phyloP scores from a whole-genome alignment of 2,113 vertebrate genomes.

The Kryptolebias marmoratus region DNA sequence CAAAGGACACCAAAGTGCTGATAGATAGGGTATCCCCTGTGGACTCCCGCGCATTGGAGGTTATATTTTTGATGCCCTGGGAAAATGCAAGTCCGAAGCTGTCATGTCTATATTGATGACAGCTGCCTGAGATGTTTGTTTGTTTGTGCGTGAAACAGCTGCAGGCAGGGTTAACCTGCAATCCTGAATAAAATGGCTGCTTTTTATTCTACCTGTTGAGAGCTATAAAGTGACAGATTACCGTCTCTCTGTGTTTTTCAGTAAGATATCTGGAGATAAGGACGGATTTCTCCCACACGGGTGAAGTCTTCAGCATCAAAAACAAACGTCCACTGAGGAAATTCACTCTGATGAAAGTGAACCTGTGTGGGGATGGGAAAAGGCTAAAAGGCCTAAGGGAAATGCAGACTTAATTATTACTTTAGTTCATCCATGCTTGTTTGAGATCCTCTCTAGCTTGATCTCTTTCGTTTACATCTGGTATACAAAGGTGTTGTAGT shows the following conservation, averaged over 20 bases:
- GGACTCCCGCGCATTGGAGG: background rate
- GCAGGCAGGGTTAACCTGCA: conserved; percentile 24
- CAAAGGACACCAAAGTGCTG: conserved; percentile 59
- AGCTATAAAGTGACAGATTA: background rate
- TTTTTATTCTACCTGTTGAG: background rate
- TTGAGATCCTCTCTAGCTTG: background rate
- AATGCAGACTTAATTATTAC: no score
- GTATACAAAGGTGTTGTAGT: conserved; percentile 16
- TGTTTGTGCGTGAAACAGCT: conserved; percentile 17
- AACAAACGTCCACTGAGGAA: background rate
- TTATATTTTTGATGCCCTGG: conserved; percentile 22
- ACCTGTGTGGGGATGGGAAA: no score
- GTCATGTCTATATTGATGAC: background rate
- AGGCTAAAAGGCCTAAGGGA: no score
- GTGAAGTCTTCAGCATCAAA: background rate
- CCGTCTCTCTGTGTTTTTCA: background rate
- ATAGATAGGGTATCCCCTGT: conserved; percentile 27
- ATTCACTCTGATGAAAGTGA: background rate
- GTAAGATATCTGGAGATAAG: background rate
- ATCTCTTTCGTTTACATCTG: conserved; percentile 12
- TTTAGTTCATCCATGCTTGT: background rate
- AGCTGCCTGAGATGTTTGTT: background rate
- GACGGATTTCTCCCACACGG: no score
- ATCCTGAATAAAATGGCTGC: background rate
- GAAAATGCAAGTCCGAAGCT: conserved; percentile 17